Evolutionary conservation across 2,113 vertebrate species (phyloP).

Genomic region (Globicephala melas): DNA sequence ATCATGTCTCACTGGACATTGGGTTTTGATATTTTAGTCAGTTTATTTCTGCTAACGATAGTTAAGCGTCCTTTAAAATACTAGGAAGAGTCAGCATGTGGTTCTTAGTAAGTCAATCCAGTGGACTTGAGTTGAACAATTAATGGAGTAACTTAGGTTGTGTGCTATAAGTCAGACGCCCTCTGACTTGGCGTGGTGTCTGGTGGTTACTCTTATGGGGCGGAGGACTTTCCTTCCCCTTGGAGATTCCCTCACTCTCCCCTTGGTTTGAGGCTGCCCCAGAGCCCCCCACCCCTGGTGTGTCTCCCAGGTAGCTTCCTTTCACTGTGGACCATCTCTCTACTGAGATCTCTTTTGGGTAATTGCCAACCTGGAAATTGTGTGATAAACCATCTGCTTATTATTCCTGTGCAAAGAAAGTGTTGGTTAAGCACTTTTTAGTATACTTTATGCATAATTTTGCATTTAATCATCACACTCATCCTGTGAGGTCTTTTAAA

Average conservation of each 20-base stretch:
- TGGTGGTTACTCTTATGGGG: neutral
- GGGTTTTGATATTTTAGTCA: constrained; percentile 22
- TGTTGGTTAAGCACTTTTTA: neutral
- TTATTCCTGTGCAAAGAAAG: neutral
- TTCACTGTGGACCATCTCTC: neutral
- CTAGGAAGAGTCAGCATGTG: neutral
- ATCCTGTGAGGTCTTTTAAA: neutral
- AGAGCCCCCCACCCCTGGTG: fast-evolving
- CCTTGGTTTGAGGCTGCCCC: neutral
- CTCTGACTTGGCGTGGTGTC: neutral
- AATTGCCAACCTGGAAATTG: neutral
- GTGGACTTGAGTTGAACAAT: neutral
- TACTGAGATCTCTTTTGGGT: neutral
- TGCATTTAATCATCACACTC: neutral
- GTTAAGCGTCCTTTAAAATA: constrained; percentile 1
- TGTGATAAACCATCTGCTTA: neutral
- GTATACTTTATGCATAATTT: neutral
- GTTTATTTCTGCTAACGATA: constrained; percentile 33
- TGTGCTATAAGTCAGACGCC: neutral
- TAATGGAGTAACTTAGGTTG: neutral
- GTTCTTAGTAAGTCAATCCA: neutral
- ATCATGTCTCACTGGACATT: neutral
- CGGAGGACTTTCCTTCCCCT: neutral
- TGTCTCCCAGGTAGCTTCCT: neutral
- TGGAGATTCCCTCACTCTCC: neutral